Evolutionary conservation across 2,797 vertebrate genomes (phyloP).

Genomic region (Harpagifer antarcticus): DNA sequence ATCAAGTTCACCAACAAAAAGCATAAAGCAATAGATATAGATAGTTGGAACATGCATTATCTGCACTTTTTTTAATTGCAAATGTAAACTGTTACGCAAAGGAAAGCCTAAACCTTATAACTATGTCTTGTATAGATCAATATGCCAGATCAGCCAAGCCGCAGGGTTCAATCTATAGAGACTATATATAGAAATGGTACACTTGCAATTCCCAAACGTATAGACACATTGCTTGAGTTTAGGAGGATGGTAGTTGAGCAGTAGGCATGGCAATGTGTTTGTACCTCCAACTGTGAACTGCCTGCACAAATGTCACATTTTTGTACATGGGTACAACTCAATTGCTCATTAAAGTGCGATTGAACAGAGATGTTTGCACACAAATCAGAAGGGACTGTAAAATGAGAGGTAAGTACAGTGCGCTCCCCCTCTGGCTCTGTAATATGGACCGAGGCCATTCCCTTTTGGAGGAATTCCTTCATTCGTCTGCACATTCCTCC

Average conservation of each 20-base stretch:
- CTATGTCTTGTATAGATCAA: background rate
- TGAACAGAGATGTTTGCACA: constrained; percentile 20
- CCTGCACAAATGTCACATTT: background rate
- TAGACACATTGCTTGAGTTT: background rate
- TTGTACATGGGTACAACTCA: constrained; percentile 5
- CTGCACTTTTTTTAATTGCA: background rate
- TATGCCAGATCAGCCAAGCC: background rate
- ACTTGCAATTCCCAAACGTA: background rate
- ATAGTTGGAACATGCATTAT: background rate
- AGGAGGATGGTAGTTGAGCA: background rate
- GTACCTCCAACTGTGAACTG: background rate
- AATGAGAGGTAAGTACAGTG: constrained; percentile 27
- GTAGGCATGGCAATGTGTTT: background rate
- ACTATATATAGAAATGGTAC: background rate
- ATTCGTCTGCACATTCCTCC: constrained; percentile 70
- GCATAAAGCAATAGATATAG: background rate
- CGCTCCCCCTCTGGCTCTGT: constrained; percentile 40
- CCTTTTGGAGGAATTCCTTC: constrained; percentile 75
- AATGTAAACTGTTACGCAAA: background rate
- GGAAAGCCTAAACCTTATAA: background rate
- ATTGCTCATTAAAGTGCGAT: background rate
- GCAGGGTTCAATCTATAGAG: background rate
- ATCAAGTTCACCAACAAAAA: background rate
- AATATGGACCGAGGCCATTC: constrained; percentile 55
- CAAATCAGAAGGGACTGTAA: constrained; percentile 1